phyloP scores from a whole-genome alignment of 2,113 vertebrate genomes.

The Danio rerio region DNA sequence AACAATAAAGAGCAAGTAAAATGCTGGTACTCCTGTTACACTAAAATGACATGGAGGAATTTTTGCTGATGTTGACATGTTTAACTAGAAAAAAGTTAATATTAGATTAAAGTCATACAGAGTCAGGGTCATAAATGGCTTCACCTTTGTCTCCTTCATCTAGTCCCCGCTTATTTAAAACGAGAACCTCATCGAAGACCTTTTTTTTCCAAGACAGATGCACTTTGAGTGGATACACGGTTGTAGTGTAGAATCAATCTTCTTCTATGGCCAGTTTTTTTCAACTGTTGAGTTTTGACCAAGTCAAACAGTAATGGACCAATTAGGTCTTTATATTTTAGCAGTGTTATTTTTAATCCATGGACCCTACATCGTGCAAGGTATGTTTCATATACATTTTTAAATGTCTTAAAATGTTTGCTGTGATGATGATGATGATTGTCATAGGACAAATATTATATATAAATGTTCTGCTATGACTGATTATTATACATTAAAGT shows the following conservation, averaged over 20 bases:
- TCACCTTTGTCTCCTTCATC: conserved; percentile 5
- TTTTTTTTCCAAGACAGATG: background rate
- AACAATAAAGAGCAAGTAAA: conserved; percentile 2
- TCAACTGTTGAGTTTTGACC: background rate
- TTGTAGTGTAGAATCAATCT: background rate
- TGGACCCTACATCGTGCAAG: conserved; percentile 61
- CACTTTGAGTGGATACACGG: background rate
- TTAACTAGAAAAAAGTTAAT: conserved; percentile 70
- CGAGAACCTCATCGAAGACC: background rate
- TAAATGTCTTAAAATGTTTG: no score
- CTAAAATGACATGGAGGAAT: conserved; percentile 35
- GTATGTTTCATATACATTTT: conserved; percentile 55
- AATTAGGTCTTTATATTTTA: conserved; percentile 58
- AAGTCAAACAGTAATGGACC: conserved; percentile 21
- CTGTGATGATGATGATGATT: no score
- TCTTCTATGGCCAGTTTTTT: background rate
- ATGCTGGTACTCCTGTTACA: background rate
- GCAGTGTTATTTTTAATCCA: conserved; percentile 60
- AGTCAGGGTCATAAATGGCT: conserved; percentile 66
- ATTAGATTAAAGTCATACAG: conserved; percentile 72
- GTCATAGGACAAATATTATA: no score
- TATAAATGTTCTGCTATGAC: no score
- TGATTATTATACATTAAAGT: no score
- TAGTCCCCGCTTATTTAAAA: background rate
- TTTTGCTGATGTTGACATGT: conserved; percentile 68